Conservation (phyloP, 2,797 vertebrate species). For the Tympanoctomys barrerae region DNA sequence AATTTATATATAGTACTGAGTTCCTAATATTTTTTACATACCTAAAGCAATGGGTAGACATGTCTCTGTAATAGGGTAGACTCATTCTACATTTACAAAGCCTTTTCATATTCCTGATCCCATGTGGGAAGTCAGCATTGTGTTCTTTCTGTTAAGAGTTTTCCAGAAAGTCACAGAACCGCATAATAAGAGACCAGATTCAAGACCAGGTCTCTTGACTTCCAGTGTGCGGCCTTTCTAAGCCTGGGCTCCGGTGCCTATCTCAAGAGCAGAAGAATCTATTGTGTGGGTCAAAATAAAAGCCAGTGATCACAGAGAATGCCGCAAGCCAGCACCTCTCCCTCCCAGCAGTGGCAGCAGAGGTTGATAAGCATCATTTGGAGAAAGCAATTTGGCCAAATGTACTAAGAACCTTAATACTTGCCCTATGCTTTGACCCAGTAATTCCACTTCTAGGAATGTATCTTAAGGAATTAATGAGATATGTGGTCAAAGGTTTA, state of each 20-base stretch:
- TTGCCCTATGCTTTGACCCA: constrained; percentile 27
- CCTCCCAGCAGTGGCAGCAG: background rate
- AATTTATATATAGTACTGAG: background rate
- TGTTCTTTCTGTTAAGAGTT: background rate
- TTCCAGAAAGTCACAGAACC: constrained; percentile 1
- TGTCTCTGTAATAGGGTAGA: background rate
- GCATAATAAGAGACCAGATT: background rate
- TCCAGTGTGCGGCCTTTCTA: background rate
- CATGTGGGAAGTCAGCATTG: background rate
- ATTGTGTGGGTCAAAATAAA: background rate
- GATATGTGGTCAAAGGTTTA: background rate
- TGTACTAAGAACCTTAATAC: background rate
- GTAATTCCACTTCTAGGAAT: constrained; percentile 57
- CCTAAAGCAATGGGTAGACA: background rate
- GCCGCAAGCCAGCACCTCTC: background rate
- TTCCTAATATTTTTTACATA: background rate
- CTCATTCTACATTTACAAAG: background rate
- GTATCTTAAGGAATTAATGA: constrained; percentile 29
- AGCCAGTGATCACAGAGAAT: background rate
- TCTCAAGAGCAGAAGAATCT: background rate
- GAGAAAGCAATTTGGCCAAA: constrained; percentile 30
- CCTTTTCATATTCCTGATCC: background rate
- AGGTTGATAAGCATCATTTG: background rate
- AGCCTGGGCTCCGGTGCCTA: too few relatives aligned
- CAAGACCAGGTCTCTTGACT: background rate